Evolutionary conservation across 2,888 invertebrate species (phyloP).

Genomic region (Drosophila neonasuta): DNA sequence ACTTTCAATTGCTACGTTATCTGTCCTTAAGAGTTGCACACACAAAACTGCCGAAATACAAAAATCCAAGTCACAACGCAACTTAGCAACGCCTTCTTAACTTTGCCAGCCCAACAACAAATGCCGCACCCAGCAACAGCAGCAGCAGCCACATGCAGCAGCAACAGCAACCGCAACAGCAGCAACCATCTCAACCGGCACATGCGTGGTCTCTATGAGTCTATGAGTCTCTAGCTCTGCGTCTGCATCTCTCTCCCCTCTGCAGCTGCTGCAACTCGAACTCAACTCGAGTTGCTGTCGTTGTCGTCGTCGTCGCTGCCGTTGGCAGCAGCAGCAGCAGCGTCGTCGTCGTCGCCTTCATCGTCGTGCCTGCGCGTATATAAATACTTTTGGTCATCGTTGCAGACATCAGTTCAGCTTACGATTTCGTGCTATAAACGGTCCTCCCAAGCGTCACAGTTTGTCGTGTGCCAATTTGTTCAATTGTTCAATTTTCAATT

Average conservation of each 20-base stretch:
- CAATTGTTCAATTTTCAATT: conserved; percentile 39
- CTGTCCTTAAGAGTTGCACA: conserved; percentile 53
- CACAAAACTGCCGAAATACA: conserved; percentile 40
- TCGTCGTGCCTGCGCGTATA: conserved; percentile 76
- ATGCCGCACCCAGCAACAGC: conserved; percentile 65
- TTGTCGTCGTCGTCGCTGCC: conserved; percentile 38
- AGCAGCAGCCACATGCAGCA: conserved; percentile 28
- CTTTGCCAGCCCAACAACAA: conserved; percentile 32
- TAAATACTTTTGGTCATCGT: conserved; percentile 83
- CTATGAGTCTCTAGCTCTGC: conserved; percentile 12
- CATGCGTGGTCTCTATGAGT: conserved; percentile 63
- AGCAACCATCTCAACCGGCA: conserved; percentile 41
- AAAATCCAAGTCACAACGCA: conserved; percentile 49
- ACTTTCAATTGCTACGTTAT: conserved; percentile 55
- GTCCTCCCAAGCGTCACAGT: conserved; percentile 67
- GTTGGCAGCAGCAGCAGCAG: conserved; percentile 16
- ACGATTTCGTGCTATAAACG: conserved; percentile 81
- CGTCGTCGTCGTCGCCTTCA: conserved; percentile 4
- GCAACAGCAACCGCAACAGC: conserved; percentile 26
- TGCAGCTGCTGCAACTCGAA: conserved; percentile 62
- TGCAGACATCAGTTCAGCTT: conserved; percentile 82
- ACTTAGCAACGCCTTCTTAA: conserved; percentile 66
- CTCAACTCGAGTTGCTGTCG: conserved; percentile 35
- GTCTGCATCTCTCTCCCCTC: conserved; percentile 18
- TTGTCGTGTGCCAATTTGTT: conserved; percentile 45